phyloP scores from a whole-genome alignment of 2,797 vertebrate genomes.

The Sebastes melanostomus region DNA sequence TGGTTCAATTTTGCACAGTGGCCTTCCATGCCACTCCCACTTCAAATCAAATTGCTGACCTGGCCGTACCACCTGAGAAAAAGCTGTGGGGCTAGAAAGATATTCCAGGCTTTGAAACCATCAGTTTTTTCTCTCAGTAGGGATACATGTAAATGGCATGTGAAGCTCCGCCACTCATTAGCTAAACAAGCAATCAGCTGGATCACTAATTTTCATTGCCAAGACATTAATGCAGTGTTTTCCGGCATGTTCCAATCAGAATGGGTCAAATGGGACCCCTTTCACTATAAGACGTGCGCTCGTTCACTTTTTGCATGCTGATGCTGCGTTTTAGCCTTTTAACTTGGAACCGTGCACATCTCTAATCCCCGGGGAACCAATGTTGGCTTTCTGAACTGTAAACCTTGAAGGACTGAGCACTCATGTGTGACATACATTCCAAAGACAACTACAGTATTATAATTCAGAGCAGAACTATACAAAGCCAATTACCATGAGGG shows the following conservation, averaged over 20 bases:
- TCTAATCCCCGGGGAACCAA: slow-evolving; percentile 51
- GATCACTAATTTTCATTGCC: slow-evolving; percentile 22
- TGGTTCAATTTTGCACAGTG: slow-evolving; percentile 77
- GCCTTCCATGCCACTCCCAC: slow-evolving; percentile 70
- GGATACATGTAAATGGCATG: slow-evolving; percentile 4
- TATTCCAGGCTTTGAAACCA: slow-evolving; percentile 18
- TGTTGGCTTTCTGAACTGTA: slow-evolving; percentile 70
- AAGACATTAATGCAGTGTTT: slow-evolving; percentile 22
- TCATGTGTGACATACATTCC: slow-evolving; percentile 67
- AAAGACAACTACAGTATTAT: slow-evolving; percentile 55
- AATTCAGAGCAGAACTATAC: slow-evolving; percentile 71
- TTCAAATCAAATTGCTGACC: slow-evolving; percentile 70
- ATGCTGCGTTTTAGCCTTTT: slow-evolving; percentile 56
- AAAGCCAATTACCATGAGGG: slow-evolving; percentile 74
- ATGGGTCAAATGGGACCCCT: slow-evolving; percentile 7
- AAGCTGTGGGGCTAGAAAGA: slow-evolving; percentile 42
- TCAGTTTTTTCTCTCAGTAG: slow-evolving; percentile 3
- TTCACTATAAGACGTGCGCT: slow-evolving; percentile 2
- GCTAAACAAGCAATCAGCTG: slow-evolving; percentile 30
- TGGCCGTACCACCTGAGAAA: slow-evolving; percentile 59
- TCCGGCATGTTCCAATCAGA: slow-evolving; percentile 22
- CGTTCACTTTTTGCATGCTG: slow-evolving; percentile 41
- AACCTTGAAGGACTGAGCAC: slow-evolving; percentile 70
- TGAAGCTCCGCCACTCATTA: slow-evolving; percentile 2
- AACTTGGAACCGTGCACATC: slow-evolving; percentile 50